Evolutionary conservation across 2,797 vertebrate genomes (phyloP).

Genomic region (Myripristis murdjan): DNA sequence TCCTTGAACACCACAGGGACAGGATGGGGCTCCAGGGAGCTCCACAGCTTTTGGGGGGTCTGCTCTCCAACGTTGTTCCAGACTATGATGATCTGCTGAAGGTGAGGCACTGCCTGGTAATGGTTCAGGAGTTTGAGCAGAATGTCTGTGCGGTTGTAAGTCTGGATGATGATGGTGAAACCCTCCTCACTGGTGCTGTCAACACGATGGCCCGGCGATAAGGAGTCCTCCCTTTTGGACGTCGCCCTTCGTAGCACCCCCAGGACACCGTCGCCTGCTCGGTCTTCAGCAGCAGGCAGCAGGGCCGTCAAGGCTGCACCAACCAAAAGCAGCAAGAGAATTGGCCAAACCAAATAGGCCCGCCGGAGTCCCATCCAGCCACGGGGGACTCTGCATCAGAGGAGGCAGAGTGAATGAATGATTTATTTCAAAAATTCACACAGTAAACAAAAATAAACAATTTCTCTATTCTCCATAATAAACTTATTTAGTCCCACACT

Average conservation of each 20-base stretch:
- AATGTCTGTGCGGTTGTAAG: constrained; percentile 94
- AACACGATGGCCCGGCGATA: constrained; percentile 5
- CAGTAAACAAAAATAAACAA: too few relatives aligned
- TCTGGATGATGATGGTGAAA: constrained; percentile 95
- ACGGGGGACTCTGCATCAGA: constrained; percentile 56
- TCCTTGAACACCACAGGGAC: constrained; percentile 92
- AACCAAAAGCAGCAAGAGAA: constrained; percentile 80
- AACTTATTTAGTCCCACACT: too few relatives aligned
- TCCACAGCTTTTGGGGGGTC: constrained; percentile 89
- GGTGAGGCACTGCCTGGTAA: constrained; percentile 92
- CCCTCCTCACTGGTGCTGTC: constrained; percentile 55
- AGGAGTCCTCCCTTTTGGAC: background rate
- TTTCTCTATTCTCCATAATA: too few relatives aligned
- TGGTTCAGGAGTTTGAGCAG: constrained; percentile 94
- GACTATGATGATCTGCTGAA: constrained; percentile 92
- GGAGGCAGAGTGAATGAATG: background rate
- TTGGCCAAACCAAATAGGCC: constrained; percentile 63
- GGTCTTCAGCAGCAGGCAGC: constrained; percentile 76
- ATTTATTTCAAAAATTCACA: too few relatives aligned
- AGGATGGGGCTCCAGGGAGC: constrained; percentile 92
- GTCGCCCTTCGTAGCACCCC: constrained; percentile 62
- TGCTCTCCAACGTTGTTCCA: constrained; percentile 95
- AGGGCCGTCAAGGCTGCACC: constrained; percentile 79
- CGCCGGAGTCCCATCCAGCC: constrained; percentile 53
- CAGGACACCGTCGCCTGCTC: constrained; percentile 53